These are phyloP conservation scores for Sisor rabdophorus DNA, from an alignment of 2,113 vertebrate species.

Conservation along the genomic window DNA sequence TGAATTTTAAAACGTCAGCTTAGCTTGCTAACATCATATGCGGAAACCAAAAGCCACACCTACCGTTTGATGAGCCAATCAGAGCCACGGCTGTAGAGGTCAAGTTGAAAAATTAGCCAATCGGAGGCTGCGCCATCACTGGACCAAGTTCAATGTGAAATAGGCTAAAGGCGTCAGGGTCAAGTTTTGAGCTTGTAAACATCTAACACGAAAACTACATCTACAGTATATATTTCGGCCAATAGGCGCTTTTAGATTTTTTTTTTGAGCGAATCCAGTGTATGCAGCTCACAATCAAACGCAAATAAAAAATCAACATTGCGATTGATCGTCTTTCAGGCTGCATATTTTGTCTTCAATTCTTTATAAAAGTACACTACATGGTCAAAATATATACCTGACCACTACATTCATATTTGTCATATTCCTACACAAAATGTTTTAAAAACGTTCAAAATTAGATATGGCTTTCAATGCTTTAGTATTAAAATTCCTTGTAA, in stretches of 20 bases:
- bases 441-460: neutral
- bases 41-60: slow-evolving; percentile 38
- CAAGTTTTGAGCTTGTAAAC: neutral
- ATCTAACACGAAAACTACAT: neutral
- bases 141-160: neutral
- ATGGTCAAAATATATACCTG: neutral
- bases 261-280: neutral
- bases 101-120: slow-evolving; percentile 4
- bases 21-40: slow-evolving; percentile 54
- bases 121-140: slow-evolving; percentile 3
- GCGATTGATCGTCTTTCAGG: neutral
- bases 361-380: neutral
- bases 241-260: neutral
- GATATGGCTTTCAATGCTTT: neutral
- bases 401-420: neutral
- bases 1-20: slow-evolving; percentile 51
- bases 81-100: neutral
- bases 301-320: no score
- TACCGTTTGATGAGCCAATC: slow-evolving; percentile 55
- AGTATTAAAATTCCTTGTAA: neutral
- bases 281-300: neutral
- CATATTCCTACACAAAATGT: neutral
- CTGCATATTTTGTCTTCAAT: no score
- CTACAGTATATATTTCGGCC: neutral
- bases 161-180: neutral